Percentiles rank a stretch among this genome's conserved stretches.
Conservation (phyloP, 2,888 invertebrate genomes). For the Halictus ligatus region DNA sequence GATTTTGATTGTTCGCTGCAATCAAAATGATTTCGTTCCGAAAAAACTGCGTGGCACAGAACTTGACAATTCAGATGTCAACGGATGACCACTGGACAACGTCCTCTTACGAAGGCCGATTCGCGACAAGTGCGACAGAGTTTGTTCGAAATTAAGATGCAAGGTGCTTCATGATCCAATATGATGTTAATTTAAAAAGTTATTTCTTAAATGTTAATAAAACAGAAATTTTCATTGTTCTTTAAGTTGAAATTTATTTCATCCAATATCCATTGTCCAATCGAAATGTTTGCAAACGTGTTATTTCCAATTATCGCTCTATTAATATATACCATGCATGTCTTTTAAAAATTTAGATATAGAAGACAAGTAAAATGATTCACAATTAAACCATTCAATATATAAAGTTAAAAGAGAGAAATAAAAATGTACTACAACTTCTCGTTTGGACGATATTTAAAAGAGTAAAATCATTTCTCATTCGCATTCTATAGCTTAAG, state of each 20-base stretch:
- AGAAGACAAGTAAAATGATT: not conserved
- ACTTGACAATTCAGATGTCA: constrained; percentile 58
- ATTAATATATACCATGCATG: not conserved
- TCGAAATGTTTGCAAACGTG: constrained; percentile 11
- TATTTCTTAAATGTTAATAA: not conserved
- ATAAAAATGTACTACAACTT: not conserved
- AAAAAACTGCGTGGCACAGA: constrained; percentile 45
- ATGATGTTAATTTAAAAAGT: not conserved
- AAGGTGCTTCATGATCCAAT: constrained; percentile 5
- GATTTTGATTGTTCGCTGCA: not conserved
- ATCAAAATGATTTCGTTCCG: constrained; percentile 9
- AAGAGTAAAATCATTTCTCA: not conserved
- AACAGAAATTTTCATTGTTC: not conserved
- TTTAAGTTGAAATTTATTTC: not conserved
- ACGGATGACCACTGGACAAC: constrained; percentile 47
- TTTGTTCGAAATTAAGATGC: constrained; percentile 45
- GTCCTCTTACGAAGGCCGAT: constrained; percentile 40
- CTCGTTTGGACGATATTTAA: not conserved
- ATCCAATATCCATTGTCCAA: not conserved
- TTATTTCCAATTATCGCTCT: not conserved
- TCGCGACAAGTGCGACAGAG: constrained; percentile 33
- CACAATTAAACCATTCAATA: not conserved
- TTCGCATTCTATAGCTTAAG: not conserved
- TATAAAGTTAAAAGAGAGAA: constrained; percentile 16
- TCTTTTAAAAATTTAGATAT: not conserved